Evolutionary conservation across 2,113 vertebrate genomes (phyloP), one percentile per base, ranked within the genome.

Genomic region (Todiramphus saurophagus): DNA sequence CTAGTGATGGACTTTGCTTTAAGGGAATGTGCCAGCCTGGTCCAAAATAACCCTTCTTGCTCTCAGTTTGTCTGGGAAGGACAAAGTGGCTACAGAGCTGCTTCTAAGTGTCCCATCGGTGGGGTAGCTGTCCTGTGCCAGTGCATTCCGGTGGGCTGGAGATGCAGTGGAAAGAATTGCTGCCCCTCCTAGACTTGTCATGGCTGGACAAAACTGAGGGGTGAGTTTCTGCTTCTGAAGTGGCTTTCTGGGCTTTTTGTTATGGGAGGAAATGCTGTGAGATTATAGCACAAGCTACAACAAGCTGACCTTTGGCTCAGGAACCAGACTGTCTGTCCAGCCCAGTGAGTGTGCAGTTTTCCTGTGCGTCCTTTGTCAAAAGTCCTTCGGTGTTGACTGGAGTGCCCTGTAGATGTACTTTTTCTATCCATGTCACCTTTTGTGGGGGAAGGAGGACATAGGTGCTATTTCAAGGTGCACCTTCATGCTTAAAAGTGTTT

Each of bases 221-320:
- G 39, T 41, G 39, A 41, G 39, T 41, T 41, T 41, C 39, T 41
- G 10, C 24, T 53, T 31, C 56, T 44, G 12, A 43, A 23, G 6
- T 4, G 30, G 2, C 30, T 48, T 31, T 11, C 2, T 50, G 35
- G 37, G 6, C 16, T 97, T 97, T 96, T 95, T 97, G 91, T 87
- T 90, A 97, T 68, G 89, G 60, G 74, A 94, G 50, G 59, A 96
- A 97, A 89, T 59, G 59, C 58, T 97, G 93, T 96, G 96, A 4
- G 11, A 39, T 25, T 69, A 16, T 84, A 24, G 24, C 44, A 41
- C 39, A 41, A 3, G 16, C 1, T 27, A 9, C 20, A 63, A 79
- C 51, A 25, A 10, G 23, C 21, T 86, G 51, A 89, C n/a, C 8
- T 60, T 37, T 37, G 59, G 59, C 59, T 60, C 59, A 15, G 59